Evolutionary conservation across 2,888 invertebrate genomes (phyloP).

Genomic region (Zhengitettix transpicula): DNA sequence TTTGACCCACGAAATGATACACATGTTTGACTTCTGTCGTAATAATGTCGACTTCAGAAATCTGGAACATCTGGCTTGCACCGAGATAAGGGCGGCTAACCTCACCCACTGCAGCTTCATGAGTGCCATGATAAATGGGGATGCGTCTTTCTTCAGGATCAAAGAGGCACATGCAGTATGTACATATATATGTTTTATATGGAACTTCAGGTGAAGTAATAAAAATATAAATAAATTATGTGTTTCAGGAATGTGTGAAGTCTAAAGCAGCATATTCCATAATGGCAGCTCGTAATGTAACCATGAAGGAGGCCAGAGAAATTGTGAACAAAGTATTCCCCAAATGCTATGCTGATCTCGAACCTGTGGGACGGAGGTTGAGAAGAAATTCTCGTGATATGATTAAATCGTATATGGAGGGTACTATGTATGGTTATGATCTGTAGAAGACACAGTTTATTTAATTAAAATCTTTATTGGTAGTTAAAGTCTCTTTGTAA

Average conservation of each 20-base stretch:
- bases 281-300: constrained; percentile 60
- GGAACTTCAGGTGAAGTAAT: not conserved
- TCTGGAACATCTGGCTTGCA: constrained; percentile 83
- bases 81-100: constrained; percentile 89
- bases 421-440: constrained; percentile 62
- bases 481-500: too few species aligned
- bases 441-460: not conserved
- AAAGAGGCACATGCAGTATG: constrained; percentile 60
- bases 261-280: constrained; percentile 73
- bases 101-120: constrained; percentile 80
- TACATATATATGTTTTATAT: not conserved
- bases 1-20: constrained; percentile 82
- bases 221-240: too few species aligned
- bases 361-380: constrained; percentile 71
- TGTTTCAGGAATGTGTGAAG: constrained; percentile 67
- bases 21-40: constrained; percentile 89
- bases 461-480: too few species aligned
- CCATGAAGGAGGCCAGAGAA: constrained; percentile 48
- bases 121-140: constrained; percentile 62
- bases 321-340: constrained; percentile 78
- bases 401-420: constrained; percentile 57
- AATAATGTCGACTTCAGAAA: constrained; percentile 79
- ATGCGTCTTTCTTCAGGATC: constrained; percentile 53
- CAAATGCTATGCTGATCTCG: constrained; percentile 80
- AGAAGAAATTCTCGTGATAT: constrained; percentile 61